Conservation (phyloP, 2,797 vertebrate genomes). For the Buceros bicornis region DNA sequence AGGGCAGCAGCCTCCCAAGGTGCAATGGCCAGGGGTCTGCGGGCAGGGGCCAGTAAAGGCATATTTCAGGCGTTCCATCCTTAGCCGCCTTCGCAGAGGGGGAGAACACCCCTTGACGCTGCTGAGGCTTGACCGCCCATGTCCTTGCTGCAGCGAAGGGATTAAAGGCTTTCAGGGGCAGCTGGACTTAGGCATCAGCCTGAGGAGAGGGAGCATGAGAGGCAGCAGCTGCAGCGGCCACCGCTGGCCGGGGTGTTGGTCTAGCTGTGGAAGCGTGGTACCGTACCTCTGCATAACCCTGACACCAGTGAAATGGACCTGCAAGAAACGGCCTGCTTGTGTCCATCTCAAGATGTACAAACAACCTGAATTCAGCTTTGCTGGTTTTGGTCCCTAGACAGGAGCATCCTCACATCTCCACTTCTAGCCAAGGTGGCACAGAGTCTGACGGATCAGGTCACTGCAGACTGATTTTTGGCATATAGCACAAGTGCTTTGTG, state of each 20-base stretch:
- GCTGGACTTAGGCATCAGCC: not conserved
- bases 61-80: rapidly evolving
- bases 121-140: rapidly evolving
- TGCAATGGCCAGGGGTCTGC: no score
- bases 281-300: not conserved
- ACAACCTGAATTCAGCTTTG: not conserved
- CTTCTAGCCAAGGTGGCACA: not conserved
- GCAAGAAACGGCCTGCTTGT: rapidly evolving
- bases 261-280: rapidly evolving
- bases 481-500: not conserved
- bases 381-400: not conserved
- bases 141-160: not conserved
- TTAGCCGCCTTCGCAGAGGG: rapidly evolving
- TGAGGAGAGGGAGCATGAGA: no score
- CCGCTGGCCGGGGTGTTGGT: not conserved
- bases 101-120: rapidly evolving
- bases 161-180: not conserved
- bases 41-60: not conserved
- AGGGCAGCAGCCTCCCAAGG: not conserved
- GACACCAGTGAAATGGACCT: rapidly evolving
- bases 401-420: not conserved
- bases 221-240: not conserved
- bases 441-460: rapidly evolving
- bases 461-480: not conserved
- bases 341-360: rapidly evolving